These are phyloP conservation scores for Dolichopus griseipennis DNA, from an alignment of 2,888 invertebrate species.

Conservation along the genomic window DNA sequence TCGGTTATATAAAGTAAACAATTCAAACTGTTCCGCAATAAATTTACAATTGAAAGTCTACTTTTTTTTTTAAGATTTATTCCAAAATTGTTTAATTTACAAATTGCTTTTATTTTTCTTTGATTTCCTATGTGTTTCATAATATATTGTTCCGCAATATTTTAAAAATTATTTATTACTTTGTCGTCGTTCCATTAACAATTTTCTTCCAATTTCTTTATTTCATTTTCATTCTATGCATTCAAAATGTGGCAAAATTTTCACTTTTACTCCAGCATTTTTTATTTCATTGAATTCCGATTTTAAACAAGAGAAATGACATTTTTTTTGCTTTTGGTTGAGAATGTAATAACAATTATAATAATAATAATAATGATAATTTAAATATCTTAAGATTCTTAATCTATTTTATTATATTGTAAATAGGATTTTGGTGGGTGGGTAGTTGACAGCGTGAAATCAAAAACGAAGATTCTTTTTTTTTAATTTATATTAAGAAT, in stretches of 20 bases:
- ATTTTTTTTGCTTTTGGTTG: neutral
- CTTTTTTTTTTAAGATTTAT: neutral
- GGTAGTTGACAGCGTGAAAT: neutral
- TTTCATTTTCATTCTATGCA: neutral
- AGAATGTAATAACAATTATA: neutral
- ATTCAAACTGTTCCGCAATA: no score
- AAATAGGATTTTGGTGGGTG: neutral
- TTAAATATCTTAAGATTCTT: neutral
- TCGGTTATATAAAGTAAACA: no score
- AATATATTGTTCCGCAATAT: neutral
- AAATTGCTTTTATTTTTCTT: neutral
- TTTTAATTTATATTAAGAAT: neutral
- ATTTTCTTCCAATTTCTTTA: neutral
- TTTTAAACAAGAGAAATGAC: neutral
- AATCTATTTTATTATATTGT: neutral
- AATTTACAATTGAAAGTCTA: no score
- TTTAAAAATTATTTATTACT: neutral
- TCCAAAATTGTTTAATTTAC: neutral
- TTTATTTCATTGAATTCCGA: neutral
- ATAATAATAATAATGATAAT: conserved; percentile 4
- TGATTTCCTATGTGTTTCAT: neutral
- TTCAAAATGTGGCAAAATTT: neutral
- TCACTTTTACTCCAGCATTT: neutral
- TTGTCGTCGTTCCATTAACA: neutral
- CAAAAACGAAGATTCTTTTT: neutral